A percentile compares a stretch with the other conserved stretches of the same genome.
Conservation (phyloP, 2,797 vertebrate species). For the Sebastolobus alascanus region DNA sequence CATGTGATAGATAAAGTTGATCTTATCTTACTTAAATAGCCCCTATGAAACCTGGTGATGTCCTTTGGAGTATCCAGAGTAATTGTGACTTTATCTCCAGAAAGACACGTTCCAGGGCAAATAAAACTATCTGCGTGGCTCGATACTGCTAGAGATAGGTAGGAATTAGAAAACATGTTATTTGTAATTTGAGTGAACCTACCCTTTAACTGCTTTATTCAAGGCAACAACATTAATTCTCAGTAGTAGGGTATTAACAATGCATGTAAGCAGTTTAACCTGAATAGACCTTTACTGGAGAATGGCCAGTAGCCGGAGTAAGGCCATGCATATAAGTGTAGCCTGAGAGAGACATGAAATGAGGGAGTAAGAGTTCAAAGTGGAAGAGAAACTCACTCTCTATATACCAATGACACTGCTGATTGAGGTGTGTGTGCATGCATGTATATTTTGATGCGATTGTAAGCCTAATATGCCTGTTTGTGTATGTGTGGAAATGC, state of each 20-base stretch:
- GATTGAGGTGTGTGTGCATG: slow-evolving; percentile 3
- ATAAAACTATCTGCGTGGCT: neutral
- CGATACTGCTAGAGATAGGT: neutral
- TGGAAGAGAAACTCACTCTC: slow-evolving; percentile 13
- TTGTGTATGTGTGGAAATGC: slow-evolving; percentile 20
- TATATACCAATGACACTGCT: slow-evolving; percentile 17
- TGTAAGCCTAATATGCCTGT: slow-evolving; percentile 14
- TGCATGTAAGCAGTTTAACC: slow-evolving; percentile 49
- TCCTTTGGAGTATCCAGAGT: neutral
- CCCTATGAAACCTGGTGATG: neutral
- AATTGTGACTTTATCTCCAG: neutral
- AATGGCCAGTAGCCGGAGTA: slow-evolving; percentile 26
- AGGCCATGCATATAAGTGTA: slow-evolving; percentile 27
- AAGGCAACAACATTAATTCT: slow-evolving; percentile 22
- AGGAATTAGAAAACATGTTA: neutral
- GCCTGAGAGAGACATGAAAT: slow-evolving; percentile 38
- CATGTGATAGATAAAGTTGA: neutral
- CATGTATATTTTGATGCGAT: neutral
- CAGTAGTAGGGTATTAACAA: slow-evolving; percentile 23
- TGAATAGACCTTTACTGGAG: slow-evolving; percentile 42
- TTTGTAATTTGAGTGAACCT: neutral
- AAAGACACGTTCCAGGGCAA: neutral
- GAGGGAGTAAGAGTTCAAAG: slow-evolving; percentile 34
- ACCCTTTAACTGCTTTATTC: slow-evolving; percentile 19
- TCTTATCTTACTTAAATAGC: neutral